Evolutionary conservation across 2,888 invertebrate genomes (phyloP), one percentile per base, ranked within the genome.

Genomic region (Cybosia mesomella): DNA sequence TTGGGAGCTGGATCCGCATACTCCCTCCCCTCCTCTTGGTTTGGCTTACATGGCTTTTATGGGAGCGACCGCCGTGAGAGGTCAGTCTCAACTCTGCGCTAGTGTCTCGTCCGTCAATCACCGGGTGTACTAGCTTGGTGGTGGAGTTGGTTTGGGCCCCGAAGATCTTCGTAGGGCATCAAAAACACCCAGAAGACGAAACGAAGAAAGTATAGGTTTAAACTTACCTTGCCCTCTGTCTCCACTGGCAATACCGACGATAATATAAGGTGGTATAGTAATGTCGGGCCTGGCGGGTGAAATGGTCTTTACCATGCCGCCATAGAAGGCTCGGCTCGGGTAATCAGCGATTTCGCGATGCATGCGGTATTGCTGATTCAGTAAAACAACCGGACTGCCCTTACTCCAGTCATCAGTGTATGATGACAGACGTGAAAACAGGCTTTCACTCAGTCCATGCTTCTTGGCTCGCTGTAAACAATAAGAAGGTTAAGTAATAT

Each of bases 311-410:
- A 98, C 89, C 73, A 86, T 89, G 10, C 95, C 95, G 58, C 90
- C 92, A 86, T 98, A 98, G 89, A 98, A 97, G 59, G 95, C 95
- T 53, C 94, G 89, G 89, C 97, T 98, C 0, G 98, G 98, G 95
- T 97, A 98, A 67, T 93, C 91, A 2, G 97, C 97, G 77, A 99
- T 98, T 66, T 97, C 96, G 0, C 96, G 95, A 78, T 98, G 97
- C 98, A 99, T 98, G 74, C 98, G 96, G 90, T 98, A 98, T 88
- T 99, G 98, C 2, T 91, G 95, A 75, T 95, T 93, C 39, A 98
- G 91, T 78, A 96, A 90, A 73, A 95, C 91, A 11, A 96, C 93
- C 0, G 96, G 96, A 77, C 84, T 88, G 53, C 76, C 85, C 10
- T 83, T 73, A 11, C 80, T 65, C 82, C 92, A 89, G 2, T 85